Evolutionary conservation across 2,797 vertebrate genomes (phyloP).

Genomic region (Rhabdophis nuchalis): DNA sequence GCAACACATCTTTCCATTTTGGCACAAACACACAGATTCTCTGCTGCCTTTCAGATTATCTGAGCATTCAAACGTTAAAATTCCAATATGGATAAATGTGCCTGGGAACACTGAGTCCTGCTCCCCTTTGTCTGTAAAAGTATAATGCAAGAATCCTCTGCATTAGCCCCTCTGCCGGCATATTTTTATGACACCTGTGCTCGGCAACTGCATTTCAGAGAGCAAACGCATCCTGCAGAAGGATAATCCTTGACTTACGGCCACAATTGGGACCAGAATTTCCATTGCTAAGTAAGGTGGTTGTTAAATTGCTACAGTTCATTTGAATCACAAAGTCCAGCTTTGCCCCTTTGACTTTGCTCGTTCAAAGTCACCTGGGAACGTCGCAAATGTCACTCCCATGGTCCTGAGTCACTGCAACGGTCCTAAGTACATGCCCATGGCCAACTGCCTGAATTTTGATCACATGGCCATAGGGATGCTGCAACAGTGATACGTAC

Average conservation of each 20-base stretch:
- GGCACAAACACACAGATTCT: neutral
- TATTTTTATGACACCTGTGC: neutral
- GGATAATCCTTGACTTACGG: neutral
- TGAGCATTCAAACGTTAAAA: neutral
- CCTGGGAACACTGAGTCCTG: neutral
- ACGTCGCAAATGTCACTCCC: neutral
- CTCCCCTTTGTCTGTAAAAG: neutral
- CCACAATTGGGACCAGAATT: neutral
- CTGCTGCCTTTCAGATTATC: neutral
- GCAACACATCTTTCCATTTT: neutral
- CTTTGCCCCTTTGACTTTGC: neutral
- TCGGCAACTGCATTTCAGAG: neutral
- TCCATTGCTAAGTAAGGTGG: neutral
- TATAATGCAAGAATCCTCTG: neutral
- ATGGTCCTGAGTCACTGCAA: neutral
- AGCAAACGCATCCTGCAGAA: neutral
- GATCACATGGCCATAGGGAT: neutral
- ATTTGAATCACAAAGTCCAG: neutral
- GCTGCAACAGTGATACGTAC: neutral
- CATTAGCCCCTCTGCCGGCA: neutral
- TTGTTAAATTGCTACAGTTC: neutral
- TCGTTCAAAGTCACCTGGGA: neutral
- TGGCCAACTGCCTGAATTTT: neutral
- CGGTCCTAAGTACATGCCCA: neutral
- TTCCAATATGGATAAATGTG: neutral